Percentiles rank a stretch among this genome's conserved stretches.
phyloP scores from a whole-genome alignment of 2,888 invertebrate genomes.

The Tenthredo livida region DNA sequence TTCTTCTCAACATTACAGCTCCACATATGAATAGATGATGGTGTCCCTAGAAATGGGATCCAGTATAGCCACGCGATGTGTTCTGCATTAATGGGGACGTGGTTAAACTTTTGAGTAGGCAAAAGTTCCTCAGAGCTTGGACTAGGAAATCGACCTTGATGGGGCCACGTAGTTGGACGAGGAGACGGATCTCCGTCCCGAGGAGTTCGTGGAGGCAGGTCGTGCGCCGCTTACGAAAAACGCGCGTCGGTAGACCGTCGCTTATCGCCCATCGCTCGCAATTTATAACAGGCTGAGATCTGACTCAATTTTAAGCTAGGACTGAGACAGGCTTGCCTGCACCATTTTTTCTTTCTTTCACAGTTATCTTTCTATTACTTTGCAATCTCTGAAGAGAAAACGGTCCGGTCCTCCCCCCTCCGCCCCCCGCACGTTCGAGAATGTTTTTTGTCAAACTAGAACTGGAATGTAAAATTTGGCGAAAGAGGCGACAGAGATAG shows the following conservation, averaged over 20 bases:
- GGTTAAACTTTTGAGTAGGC: slow-evolving; percentile 26
- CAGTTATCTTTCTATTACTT: slow-evolving; percentile 11
- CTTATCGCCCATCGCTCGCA: slow-evolving; percentile 29
- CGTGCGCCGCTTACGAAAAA: slow-evolving; percentile 38
- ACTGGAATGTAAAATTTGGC: too few species aligned
- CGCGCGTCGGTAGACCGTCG: slow-evolving; percentile 6
- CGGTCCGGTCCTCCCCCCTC: not conserved
- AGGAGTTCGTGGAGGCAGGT: slow-evolving; percentile 8
- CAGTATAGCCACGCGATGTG: slow-evolving; percentile 1
- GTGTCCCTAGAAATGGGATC: not conserved
- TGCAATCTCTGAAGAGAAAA: slow-evolving; percentile 1
- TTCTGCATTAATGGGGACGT: slow-evolving; percentile 34
- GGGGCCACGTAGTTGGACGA: slow-evolving; percentile 42
- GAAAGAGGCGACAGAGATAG: too few species aligned
- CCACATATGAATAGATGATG: slow-evolving; percentile 17
- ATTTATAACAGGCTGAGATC: slow-evolving; percentile 30
- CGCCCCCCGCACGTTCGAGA: too few species aligned
- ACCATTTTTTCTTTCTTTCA: not conserved
- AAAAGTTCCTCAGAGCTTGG: slow-evolving; percentile 23
- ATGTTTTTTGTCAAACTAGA: too few species aligned
- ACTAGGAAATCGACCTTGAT: slow-evolving; percentile 46
- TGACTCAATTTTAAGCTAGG: slow-evolving; percentile 16
- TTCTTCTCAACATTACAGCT: not conserved
- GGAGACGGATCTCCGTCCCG: slow-evolving; percentile 19
- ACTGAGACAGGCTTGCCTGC: not conserved